Evolutionary conservation across 2,797 vertebrate genomes (phyloP).

Genomic region (Pristis pectinata): DNA sequence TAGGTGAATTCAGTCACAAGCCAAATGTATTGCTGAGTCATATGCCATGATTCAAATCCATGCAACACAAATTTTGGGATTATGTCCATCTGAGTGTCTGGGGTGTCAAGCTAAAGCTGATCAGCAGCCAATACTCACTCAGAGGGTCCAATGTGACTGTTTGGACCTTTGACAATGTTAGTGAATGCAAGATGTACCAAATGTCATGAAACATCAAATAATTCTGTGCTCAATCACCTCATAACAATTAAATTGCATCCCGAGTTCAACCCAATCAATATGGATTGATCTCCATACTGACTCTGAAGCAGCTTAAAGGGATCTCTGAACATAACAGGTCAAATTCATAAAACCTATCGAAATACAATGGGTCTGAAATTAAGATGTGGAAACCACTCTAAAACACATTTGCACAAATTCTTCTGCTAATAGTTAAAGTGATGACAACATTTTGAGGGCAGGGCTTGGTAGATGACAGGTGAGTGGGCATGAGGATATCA

Average conservation of each 20-base stretch:
- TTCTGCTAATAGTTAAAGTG: too few species aligned
- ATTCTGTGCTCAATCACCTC: not conserved
- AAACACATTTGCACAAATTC: too few species aligned
- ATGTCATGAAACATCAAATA: not conserved
- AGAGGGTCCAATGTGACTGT: too few species aligned
- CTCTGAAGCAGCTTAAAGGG: not conserved
- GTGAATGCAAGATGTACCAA: too few species aligned
- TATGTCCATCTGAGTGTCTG: not conserved
- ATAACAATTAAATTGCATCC: not conserved
- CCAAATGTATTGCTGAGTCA: not conserved
- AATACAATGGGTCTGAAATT: not conserved
- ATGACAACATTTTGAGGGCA: too few species aligned
- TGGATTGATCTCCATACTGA: not conserved
- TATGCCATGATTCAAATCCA: too few species aligned
- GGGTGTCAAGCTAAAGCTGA: not conserved
- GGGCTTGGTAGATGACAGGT: too few species aligned
- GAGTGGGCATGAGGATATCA: too few species aligned
- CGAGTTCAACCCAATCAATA: not conserved
- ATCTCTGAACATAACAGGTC: not conserved
- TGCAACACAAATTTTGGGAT: not conserved
- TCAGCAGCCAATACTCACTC: not conserved
- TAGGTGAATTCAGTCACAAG: not conserved
- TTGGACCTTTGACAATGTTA: too few species aligned
- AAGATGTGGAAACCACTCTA: not conserved
- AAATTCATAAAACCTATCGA: not conserved